Evolutionary conservation across 2,888 invertebrate species (phyloP), one percentile per base, ranked within the genome.

Genomic region (Drosophila prolongata): DNA sequence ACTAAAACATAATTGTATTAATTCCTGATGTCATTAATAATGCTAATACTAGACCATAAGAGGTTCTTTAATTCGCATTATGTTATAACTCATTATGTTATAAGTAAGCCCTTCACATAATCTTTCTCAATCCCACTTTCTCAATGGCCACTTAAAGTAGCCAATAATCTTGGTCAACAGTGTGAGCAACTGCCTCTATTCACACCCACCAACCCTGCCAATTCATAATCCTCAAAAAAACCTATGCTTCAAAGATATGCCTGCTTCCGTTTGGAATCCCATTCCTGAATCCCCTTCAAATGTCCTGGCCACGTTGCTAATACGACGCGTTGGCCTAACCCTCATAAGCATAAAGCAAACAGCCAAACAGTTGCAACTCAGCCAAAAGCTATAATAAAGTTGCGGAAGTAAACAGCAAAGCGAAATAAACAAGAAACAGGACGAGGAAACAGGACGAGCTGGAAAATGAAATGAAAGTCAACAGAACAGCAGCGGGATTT

Each of bases 301-400:
- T 56, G 24, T 13, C 57, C 52, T 30, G 59, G 44, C 61, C 53
- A 65, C 60, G 71, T 77, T 79, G 76, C 79, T 79, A 87, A 87
- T 85, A 85, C 74, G 81, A 70, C 64, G 77, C 81, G 74, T 76
- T 80, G 80, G 78, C 50, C 76, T 58, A 65, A 76, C 79, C 87
- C 89, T 85, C 82, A 82, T 87, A 85, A 89, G 90, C 87, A 77
- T 77, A 78, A 61, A 75, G 75, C 77, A 87, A 87, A 89, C 84
- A 86, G 69, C 43, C 87, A 88, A 87, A 88, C 87, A 84, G 77
- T 80, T 77, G 80, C 87, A 81, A 84, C 85, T 78, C 81, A 78
- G 79, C 79, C 84, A 89, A 90, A 90, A 89, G 90, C 84, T 81
- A 89, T 89, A 90, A 89, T 89, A 90, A 87, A 87, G 78, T 87